These are phyloP conservation scores for Apotomis betuletana DNA, from an alignment of 2,888 invertebrate species.

Conservation along the genomic window DNA sequence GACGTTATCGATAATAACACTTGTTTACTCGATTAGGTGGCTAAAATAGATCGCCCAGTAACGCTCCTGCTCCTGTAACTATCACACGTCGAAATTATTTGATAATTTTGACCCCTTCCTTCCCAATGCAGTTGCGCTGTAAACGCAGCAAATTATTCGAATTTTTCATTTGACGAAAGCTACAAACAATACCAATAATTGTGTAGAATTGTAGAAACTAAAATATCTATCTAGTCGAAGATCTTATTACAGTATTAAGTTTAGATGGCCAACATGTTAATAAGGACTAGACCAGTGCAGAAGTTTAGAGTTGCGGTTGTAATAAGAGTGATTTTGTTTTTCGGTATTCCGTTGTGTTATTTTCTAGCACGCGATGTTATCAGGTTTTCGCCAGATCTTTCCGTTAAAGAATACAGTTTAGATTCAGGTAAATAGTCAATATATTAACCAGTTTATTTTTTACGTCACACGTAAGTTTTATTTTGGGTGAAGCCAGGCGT, in stretches of 20 bases:
- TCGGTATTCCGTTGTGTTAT: constrained; percentile 67
- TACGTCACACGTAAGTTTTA: too few relatives aligned
- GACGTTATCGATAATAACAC: constrained; percentile 62
- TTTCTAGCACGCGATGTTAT: constrained; percentile 49
- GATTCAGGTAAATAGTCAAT: constrained; percentile 24
- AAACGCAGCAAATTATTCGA: constrained; percentile 69
- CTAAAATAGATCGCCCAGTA: constrained; percentile 54
- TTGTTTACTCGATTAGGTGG: constrained; percentile 55
- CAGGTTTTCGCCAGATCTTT: constrained; percentile 10
- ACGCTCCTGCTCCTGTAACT: constrained; percentile 47
- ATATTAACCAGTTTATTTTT: too few relatives aligned
- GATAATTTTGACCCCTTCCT: constrained; percentile 46
- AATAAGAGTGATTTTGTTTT: constrained; percentile 65
- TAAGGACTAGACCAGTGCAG: constrained; percentile 70
- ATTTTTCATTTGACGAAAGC: constrained; percentile 73
- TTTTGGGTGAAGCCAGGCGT: too few relatives aligned
- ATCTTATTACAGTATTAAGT: constrained; percentile 40
- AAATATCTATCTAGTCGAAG: constrained; percentile 48
- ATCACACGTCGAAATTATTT: constrained; percentile 57
- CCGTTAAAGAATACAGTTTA: neutral
- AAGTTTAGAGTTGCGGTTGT: constrained; percentile 60
- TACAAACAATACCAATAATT: constrained; percentile 33
- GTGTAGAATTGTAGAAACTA: constrained; percentile 38
- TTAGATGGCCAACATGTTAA: constrained; percentile 75
- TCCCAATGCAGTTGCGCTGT: constrained; percentile 67